These are phyloP conservation scores for Microtus richardsoni DNA, from an alignment of 2,113 vertebrate species.

Conservation along the genomic window DNA sequence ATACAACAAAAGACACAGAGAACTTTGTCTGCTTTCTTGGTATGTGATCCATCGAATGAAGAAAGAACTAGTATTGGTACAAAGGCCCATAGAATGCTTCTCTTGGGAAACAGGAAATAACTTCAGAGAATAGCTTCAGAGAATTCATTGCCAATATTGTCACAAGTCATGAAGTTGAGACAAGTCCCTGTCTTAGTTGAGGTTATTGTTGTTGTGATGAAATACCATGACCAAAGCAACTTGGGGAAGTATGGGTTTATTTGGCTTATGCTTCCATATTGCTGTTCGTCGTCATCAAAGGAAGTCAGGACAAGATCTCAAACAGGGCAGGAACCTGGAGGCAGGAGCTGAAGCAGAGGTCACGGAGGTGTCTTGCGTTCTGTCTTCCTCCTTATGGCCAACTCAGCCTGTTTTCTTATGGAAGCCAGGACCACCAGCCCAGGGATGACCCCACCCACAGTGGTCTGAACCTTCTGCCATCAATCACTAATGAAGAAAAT, in stretches of 20 bases:
- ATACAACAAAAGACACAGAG: not conserved
- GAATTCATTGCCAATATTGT: conserved; percentile 15
- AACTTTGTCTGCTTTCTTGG: not conserved
- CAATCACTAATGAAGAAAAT: not conserved
- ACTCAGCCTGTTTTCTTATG: not conserved
- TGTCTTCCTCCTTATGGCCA: not conserved
- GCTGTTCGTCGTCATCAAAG: not conserved
- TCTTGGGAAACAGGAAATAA: not conserved
- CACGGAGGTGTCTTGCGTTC: not conserved
- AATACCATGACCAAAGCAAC: not conserved
- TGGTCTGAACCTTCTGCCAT: not conserved
- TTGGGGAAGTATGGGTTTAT: not conserved
- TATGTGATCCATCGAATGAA: not conserved
- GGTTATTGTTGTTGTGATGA: not conserved
- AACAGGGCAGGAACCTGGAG: not conserved
- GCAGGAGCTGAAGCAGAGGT: not conserved
- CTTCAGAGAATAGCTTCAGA: not conserved
- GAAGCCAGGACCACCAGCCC: not conserved
- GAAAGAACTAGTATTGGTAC: not conserved
- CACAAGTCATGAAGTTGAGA: not conserved
- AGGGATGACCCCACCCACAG: not conserved
- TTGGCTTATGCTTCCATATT: not conserved
- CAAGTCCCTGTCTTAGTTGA: not conserved
- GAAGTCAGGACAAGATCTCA: not conserved
- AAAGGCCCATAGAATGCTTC: not conserved